Conservation (phyloP, 2,113 vertebrate species). For the Podocnemis expansa region DNA sequence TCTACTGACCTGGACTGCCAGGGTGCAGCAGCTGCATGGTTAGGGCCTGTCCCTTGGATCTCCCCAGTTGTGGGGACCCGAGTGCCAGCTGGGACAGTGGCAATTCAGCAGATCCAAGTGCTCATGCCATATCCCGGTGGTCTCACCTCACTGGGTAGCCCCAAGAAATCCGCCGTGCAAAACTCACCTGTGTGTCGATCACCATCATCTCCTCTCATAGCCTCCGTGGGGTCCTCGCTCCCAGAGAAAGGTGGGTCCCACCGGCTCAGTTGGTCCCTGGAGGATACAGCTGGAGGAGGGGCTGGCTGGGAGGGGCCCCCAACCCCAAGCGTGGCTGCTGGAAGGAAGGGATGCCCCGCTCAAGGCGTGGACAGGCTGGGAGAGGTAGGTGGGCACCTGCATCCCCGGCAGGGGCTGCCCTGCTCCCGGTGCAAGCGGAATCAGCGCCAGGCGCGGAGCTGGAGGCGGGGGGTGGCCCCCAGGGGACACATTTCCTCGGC, state of each 20-base stretch:
- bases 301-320: neutral
- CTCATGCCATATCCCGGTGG: neutral
- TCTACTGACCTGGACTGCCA: neutral
- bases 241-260: neutral
- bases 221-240: neutral
- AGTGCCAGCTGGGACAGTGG: neutral
- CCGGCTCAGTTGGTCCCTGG: neutral
- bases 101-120: neutral
- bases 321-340: neutral
- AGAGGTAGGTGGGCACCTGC: neutral
- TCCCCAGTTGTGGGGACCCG: neutral
- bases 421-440: neutral
- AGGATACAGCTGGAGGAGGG: neutral
- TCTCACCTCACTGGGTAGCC: no score
- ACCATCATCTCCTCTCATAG: conserved; percentile 57
- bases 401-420: neutral
- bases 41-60: no score
- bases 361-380: neutral
- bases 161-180: rapidly evolving
- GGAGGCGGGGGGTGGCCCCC: neutral
- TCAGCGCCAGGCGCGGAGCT: neutral
- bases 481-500: neutral
- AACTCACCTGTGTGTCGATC: conserved; percentile 67
- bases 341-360: neutral
- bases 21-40: neutral